Conservation (phyloP, 2,888 invertebrate species). For the Patella caerulea region DNA sequence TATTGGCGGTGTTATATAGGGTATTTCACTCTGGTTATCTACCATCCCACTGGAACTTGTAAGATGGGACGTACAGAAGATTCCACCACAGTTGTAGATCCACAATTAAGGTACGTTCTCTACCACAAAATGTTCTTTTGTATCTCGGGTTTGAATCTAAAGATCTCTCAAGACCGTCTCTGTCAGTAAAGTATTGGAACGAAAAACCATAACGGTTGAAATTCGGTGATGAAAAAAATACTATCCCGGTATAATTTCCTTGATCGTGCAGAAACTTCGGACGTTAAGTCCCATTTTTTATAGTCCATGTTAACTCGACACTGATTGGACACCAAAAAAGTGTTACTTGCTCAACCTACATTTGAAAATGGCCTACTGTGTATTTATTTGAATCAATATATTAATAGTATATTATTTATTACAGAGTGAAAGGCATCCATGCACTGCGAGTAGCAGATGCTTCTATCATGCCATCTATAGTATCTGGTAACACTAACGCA, state of each 20-base stretch:
- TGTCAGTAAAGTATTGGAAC: too few relatives aligned
- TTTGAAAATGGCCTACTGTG: too few relatives aligned
- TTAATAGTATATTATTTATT: slow-evolving; percentile 11
- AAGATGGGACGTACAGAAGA: slow-evolving; percentile 76
- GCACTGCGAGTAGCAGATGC: slow-evolving; percentile 51
- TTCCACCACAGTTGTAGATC: slow-evolving; percentile 78
- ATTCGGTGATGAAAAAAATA: too few relatives aligned
- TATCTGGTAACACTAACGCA: slow-evolving; percentile 51
- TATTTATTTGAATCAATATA: too few relatives aligned
- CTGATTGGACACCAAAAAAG: too few relatives aligned
- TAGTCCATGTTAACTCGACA: too few relatives aligned
- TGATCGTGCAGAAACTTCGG: too few relatives aligned
- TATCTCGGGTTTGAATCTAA: slow-evolving; percentile 25
- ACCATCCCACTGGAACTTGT: slow-evolving; percentile 83
- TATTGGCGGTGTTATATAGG: slow-evolving; percentile 45
- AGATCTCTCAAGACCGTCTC: slow-evolving; percentile 28
- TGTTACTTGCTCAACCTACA: too few relatives aligned
- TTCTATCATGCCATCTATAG: slow-evolving; percentile 47
- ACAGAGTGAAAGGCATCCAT: slow-evolving; percentile 47
- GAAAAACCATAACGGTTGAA: too few relatives aligned
- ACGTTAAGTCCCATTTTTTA: too few relatives aligned
- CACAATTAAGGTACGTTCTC: slow-evolving; percentile 66
- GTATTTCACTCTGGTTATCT: slow-evolving; percentile 33
- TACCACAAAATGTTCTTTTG: slow-evolving; percentile 17
- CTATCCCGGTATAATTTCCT: too few relatives aligned